Conservation (phyloP, 2,797 vertebrate genomes). For the Cuculus canorus region DNA sequence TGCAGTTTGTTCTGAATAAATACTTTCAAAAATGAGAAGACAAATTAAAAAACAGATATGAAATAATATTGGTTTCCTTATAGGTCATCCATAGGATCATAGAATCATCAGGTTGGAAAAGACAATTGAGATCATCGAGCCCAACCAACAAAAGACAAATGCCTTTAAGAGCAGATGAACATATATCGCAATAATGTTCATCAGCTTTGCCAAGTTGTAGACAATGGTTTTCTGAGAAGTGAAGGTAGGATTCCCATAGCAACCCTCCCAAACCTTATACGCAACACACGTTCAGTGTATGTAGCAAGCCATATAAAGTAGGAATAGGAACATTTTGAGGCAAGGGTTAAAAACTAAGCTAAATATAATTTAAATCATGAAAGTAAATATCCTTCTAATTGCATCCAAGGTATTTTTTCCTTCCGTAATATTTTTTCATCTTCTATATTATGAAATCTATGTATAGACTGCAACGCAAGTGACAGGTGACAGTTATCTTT, state of each 20-base stretch:
- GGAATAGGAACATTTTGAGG: background rate
- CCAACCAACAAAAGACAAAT: background rate
- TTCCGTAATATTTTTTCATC: background rate
- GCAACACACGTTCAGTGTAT: background rate
- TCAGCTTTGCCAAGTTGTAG: background rate
- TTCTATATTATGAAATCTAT: background rate
- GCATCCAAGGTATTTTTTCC: background rate
- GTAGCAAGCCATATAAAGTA: background rate
- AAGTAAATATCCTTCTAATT: slow-evolving; percentile 27
- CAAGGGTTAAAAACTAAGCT: background rate
- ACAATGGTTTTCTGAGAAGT: background rate
- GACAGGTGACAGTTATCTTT: background rate
- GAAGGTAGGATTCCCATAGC: slow-evolving; percentile 21
- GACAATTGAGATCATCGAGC: no score
- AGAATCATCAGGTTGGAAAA: no score
- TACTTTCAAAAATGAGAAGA: background rate
- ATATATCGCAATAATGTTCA: background rate
- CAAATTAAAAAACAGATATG: background rate
- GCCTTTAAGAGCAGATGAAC: background rate
- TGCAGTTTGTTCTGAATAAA: background rate
- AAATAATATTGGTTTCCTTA: background rate
- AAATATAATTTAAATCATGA: background rate
- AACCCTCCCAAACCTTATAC: background rate
- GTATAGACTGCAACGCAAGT: background rate
- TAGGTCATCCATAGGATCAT: background rate